Conservation (phyloP, 2,113 vertebrate genomes). For the Damaliscus lunatus region DNA sequence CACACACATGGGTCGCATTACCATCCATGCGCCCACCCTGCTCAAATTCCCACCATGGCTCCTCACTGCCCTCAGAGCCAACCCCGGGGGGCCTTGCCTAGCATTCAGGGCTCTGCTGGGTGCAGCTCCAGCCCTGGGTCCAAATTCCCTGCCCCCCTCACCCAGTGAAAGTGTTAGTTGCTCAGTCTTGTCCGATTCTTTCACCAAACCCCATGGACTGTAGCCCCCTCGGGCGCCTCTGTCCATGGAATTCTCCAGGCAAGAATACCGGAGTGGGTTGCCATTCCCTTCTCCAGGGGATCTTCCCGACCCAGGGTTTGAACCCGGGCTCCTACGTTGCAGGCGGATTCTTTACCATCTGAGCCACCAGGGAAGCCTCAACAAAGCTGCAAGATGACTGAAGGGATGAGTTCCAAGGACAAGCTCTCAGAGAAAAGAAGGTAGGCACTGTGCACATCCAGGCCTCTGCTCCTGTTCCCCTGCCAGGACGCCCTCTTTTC, state of each 20-base stretch:
- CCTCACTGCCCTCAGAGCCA: neutral
- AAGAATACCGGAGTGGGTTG: neutral
- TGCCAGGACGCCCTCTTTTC: neutral
- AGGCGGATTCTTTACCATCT: neutral
- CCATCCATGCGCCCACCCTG: neutral
- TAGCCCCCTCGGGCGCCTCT: rapidly evolving
- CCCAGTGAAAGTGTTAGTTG: neutral
- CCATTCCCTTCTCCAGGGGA: neutral
- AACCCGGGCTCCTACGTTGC: neutral
- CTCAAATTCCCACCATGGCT: neutral
- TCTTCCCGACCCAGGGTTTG: neutral
- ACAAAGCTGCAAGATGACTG: neutral
- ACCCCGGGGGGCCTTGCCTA: neutral
- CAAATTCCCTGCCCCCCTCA: neutral
- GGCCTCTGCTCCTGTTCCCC: neutral
- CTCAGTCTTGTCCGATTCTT: neutral
- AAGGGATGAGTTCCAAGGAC: neutral
- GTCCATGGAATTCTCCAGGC: neutral
- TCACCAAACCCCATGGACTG: neutral
- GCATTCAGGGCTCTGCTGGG: neutral
- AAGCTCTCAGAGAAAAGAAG: neutral
- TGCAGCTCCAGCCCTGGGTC: neutral
- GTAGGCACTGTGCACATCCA: neutral
- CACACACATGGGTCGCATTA: neutral
- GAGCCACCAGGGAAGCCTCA: neutral